Conservation (phyloP, 2,113 vertebrate genomes). For the Hippopotamus amphibius region DNA sequence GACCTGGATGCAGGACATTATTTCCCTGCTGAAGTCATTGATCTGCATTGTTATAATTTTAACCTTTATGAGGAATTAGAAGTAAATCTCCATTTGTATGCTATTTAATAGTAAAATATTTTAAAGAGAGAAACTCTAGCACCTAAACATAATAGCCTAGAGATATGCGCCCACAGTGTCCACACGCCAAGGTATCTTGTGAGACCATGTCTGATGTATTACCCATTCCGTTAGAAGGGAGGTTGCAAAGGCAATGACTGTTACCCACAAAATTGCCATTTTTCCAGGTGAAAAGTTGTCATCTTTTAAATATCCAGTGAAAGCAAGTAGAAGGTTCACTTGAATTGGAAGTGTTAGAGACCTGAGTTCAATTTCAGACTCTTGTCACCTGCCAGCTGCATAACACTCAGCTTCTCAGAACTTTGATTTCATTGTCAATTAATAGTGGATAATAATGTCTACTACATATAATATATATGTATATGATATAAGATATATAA, state of each 20-base stretch:
- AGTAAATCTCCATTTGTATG: background rate
- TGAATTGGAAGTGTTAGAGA: slow-evolving; percentile 19
- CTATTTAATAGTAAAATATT: background rate
- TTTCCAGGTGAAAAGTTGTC: background rate
- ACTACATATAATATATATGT: background rate
- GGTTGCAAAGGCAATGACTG: background rate
- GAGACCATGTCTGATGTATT: background rate
- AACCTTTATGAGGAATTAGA: background rate
- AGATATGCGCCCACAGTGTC: background rate
- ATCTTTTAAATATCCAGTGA: slow-evolving; percentile 4
- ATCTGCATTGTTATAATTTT: background rate
- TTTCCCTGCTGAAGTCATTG: background rate
- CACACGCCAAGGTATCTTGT: background rate
- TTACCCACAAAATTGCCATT: background rate
- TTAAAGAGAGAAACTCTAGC: background rate
- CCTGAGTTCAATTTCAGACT: background rate
- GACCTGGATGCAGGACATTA: accelerated
- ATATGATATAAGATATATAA: background rate
- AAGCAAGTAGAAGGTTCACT: background rate
- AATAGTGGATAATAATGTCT: background rate
- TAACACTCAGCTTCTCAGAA: background rate
- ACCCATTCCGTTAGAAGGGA: background rate
- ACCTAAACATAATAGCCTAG: background rate
- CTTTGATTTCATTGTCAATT: background rate
- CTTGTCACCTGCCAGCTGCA: background rate